Percentiles rank a stretch among this genome's conserved stretches.
These are phyloP conservation scores for Brenthis ino DNA, from an alignment of 2,888 invertebrate species.

Conservation along the genomic window DNA sequence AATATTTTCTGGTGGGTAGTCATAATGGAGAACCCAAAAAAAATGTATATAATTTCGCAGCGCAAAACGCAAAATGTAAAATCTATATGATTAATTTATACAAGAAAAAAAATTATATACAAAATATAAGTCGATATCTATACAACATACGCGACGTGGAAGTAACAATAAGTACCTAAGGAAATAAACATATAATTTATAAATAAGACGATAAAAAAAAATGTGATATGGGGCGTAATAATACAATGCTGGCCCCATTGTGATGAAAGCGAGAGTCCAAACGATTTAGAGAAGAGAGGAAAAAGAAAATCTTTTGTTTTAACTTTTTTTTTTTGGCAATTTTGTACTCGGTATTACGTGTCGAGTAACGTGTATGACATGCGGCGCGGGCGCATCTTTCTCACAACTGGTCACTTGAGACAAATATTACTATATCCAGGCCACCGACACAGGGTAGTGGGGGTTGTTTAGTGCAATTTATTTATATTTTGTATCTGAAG, in stretches of 20 bases:
- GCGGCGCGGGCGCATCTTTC: constrained; percentile 29
- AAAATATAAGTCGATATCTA: constrained; percentile 77
- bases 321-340: constrained; percentile 74
- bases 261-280: constrained; percentile 39
- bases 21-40: constrained; percentile 38
- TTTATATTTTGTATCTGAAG: constrained; percentile 38
- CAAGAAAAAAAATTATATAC: constrained; percentile 76
- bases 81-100: constrained; percentile 75
- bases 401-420: constrained; percentile 21
- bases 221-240: constrained; percentile 26
- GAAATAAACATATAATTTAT: constrained; percentile 41
- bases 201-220: constrained; percentile 35
- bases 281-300: constrained; percentile 49
- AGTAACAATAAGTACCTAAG: constrained; percentile 74
- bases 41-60: constrained; percentile 39
- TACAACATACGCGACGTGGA: constrained; percentile 60
- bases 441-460: constrained; percentile 20
- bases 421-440: constrained; percentile 10
- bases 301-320: constrained; percentile 52
- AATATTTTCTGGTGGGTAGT: constrained; percentile 58
- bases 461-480: constrained; percentile 15
- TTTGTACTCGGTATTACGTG: constrained; percentile 77
- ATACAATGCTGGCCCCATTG: constrained; percentile 32
- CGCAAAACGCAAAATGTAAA: constrained; percentile 62
- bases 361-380: constrained; percentile 22